Base-by-base conservation (phyloP, 2,888 invertebrate species). In the Resseliella maxima region DNA sequence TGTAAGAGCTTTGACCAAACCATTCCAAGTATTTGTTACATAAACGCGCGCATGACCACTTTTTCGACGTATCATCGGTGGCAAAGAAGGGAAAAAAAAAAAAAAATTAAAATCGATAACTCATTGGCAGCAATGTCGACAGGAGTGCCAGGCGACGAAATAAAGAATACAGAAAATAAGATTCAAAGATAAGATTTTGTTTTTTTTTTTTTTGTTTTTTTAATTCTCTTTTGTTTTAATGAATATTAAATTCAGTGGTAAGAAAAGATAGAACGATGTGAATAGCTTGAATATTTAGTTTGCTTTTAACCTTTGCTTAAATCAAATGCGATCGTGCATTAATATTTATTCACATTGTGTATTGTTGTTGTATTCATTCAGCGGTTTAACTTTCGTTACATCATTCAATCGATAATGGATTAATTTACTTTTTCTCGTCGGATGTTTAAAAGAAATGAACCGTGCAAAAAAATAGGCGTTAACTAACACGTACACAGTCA, bases 221-320 rank as follows among this genome's bases (percentile, higher is more conserved):
- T 41, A 8, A 12, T 12, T 41, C 41, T 24, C 31, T 72, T 72
- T 72, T 72, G 72, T 72, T 72, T 72, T 72, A 72, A 72, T 72
- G 72, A 72, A 72, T 72, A 72, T 83, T 83, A 83, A 83, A 83
- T 83, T 83, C 83, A 83, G 83, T 83, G 83, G 83, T 83, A 36
- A 38, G 24, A 38, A 24, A n/a, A 38, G 83, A 83, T 83, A 38
- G 83, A n/a, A 38, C 83, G 36, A 38, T 83, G 38, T 38, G 38
- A 72, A 72, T 35, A 31, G 38, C 38, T 83, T 38, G 83, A 83
- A 83, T 83, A 38, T 83, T 83, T 83, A n/a, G 38, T 38, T 38
- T 83, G 31, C 15, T 72, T 38, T 83, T 83, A 83, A 83, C 83
- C 83, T 38, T 83, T 83, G 38, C 36, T 83, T 36, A n/a, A 38